These are phyloP conservation scores for Cairina moschata DNA, from an alignment of 2,113 vertebrate genomes.

Conservation along the genomic window DNA sequence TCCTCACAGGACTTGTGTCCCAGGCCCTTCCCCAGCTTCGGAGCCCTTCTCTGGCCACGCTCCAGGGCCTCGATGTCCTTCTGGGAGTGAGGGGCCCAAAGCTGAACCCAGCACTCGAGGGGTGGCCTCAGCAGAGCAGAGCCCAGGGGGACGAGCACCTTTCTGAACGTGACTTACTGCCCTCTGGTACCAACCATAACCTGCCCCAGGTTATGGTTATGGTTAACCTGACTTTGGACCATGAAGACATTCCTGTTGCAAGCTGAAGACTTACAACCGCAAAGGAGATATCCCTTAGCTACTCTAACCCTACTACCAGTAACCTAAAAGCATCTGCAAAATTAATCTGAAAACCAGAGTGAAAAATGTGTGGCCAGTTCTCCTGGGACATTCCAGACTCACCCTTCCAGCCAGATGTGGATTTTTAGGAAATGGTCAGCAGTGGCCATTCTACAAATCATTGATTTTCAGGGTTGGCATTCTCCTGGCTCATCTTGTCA, in stretches of 20 bases:
- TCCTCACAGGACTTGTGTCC: no score
- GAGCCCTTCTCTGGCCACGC: no score
- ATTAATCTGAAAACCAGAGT: neutral
- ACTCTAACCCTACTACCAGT: neutral
- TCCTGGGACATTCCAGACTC: neutral
- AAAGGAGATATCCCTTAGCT: neutral
- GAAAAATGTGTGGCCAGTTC: fast-evolving
- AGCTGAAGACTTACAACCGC: neutral
- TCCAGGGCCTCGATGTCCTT: no score
- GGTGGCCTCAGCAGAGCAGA: no score
- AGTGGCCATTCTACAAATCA: neutral
- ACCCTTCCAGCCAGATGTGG: neutral
- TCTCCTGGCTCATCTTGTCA: neutral
- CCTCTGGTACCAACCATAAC: neutral
- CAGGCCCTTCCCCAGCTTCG: no score
- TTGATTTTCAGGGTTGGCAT: neutral
- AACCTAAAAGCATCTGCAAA: neutral
- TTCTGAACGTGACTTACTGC: neutral
- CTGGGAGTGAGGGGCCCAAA: no score
- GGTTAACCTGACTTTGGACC: neutral
- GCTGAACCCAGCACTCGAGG: no score
- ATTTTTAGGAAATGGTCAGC: neutral
- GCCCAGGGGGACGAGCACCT: no score
- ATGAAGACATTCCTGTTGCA: neutral
- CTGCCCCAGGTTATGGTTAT: neutral